Percentiles rank a stretch among this genome's conserved stretches.
Conservation (phyloP, 2,797 vertebrate genomes). For the Rhabdomys pumilio region DNA sequence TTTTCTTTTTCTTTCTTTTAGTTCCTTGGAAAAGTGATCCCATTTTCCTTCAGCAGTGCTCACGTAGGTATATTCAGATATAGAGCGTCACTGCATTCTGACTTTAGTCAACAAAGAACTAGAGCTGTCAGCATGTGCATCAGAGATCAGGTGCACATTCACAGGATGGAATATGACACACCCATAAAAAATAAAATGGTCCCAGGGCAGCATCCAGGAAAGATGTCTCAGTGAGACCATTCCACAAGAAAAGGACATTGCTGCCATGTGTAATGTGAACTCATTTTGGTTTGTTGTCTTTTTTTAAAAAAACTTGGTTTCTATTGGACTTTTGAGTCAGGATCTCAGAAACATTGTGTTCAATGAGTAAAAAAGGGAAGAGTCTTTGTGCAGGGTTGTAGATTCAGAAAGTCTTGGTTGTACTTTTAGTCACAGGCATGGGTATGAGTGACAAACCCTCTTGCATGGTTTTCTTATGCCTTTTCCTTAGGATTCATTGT, state of each 20-base stretch:
- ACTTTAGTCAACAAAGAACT: background rate
- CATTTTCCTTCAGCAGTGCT: background rate
- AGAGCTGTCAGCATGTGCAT: background rate
- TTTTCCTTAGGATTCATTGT: background rate
- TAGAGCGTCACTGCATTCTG: background rate
- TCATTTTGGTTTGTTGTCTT: background rate
- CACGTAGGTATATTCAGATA: background rate
- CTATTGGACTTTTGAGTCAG: background rate
- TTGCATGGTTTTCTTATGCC: background rate
- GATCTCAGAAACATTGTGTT: background rate
- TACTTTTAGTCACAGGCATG: background rate
- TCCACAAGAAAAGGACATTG: background rate
- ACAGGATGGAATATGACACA: background rate
- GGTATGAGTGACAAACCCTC: too few relatives aligned
- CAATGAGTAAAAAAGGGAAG: slow-evolving; percentile 27
- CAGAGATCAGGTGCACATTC: background rate
- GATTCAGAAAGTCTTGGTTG: background rate
- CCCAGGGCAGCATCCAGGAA: background rate
- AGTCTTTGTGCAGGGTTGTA: slow-evolving; percentile 32
- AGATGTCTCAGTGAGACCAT: too few relatives aligned
- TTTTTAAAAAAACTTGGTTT: background rate
- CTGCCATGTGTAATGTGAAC: background rate
- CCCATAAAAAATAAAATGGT: background rate
- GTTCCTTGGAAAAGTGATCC: background rate
- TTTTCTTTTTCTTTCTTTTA: background rate